These are phyloP conservation scores for Trichacis sp. DNA, from an alignment of 2,888 invertebrate genomes.

Conservation along the genomic window DNA sequence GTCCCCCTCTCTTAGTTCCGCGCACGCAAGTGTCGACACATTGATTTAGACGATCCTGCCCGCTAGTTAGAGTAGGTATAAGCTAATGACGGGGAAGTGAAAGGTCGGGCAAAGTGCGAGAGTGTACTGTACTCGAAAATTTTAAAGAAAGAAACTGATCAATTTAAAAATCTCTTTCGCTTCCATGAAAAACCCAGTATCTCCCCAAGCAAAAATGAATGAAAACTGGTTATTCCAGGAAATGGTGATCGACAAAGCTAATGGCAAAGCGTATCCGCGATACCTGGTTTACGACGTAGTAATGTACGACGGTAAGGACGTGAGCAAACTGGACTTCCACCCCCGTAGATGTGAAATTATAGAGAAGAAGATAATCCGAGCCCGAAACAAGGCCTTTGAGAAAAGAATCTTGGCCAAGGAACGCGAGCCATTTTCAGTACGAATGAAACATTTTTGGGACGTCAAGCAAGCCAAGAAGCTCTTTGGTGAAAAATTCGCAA, in stretches of 20 bases:
- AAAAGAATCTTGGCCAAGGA: conserved; percentile 80
- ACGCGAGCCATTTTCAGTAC: conserved; percentile 89
- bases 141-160: no score
- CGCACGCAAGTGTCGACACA: no score
- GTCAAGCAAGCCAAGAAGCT: conserved; percentile 78
- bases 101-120: no score
- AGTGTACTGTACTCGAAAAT: no score
- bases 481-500: conserved; percentile 87
- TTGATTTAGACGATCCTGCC: no score
- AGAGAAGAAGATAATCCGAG: conserved; percentile 77
- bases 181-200: no score
- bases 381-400: conserved; percentile 81
- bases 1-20: no score
- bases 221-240: conserved; percentile 76
- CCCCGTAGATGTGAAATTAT: conserved; percentile 84
- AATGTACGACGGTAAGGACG: conserved; percentile 81
- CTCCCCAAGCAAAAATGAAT: no score
- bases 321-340: conserved; percentile 82
- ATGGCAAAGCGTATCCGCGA: conserved; percentile 82
- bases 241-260: conserved; percentile 93
- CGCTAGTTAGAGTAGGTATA: no score
- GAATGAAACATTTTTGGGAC: conserved; percentile 93
- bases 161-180: no score
- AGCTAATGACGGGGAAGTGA: no score
- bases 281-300: conserved; percentile 97